Conservation (phyloP, 1,140 invertebrate genomes). For the Chironomus tepperi region DNA sequence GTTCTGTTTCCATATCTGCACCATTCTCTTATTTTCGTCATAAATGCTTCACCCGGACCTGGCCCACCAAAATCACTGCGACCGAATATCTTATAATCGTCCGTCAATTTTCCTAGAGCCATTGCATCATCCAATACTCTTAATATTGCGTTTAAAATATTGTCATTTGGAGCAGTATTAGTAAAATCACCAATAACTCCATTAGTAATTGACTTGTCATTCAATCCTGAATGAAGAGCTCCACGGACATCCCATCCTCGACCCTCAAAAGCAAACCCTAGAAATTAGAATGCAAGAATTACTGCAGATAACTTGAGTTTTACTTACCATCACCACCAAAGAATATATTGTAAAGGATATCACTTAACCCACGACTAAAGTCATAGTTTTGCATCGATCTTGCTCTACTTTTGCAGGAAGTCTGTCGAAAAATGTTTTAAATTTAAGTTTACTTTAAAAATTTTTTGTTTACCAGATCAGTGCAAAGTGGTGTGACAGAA, state of each 20-base stretch:
- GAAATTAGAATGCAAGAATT: too few species aligned
- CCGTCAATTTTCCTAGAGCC: neutral
- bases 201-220: slow-evolving; percentile 42
- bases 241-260: slow-evolving; percentile 51
- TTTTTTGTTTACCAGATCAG: neutral
- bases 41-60: neutral
- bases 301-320: too few species aligned
- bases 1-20: neutral
- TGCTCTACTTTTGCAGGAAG: too few species aligned
- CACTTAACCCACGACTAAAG: too few species aligned
- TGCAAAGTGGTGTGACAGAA: neutral
- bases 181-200: slow-evolving; percentile 45
- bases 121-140: neutral
- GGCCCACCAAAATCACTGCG: neutral
- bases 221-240: slow-evolving; percentile 47
- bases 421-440: too few species aligned
- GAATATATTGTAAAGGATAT: too few species aligned
- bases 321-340: too few species aligned
- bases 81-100: neutral
- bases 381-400: too few species aligned
- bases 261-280: slow-evolving; percentile 50
- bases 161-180: neutral
- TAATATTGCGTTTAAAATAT: neutral
- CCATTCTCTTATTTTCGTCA: neutral
- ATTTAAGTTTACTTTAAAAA: too few species aligned